Percentiles rank a stretch among this genome's conserved stretches.
These are phyloP conservation scores for Arge pagana DNA, from an alignment of 2,888 invertebrate species.

Conservation along the genomic window DNA sequence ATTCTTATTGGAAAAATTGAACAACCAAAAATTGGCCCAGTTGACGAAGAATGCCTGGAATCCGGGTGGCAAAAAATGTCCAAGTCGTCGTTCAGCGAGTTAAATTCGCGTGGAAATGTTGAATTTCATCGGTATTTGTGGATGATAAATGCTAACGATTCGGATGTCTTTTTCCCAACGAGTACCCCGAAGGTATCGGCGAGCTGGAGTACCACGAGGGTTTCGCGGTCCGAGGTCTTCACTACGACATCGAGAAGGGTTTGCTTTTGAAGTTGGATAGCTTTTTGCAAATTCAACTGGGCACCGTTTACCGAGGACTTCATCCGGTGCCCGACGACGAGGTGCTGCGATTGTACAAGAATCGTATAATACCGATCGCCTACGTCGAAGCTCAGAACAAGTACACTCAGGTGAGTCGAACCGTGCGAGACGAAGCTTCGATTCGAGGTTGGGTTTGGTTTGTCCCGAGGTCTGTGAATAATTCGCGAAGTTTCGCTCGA, in stretches of 20 bases:
- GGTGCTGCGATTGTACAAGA: slow-evolving; percentile 82
- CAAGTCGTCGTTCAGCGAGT: too few species aligned
- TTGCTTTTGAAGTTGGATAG: slow-evolving; percentile 92
- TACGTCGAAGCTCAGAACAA: slow-evolving; percentile 82
- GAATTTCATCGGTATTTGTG: too few species aligned
- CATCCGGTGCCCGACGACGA: slow-evolving; percentile 82
- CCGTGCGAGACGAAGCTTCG: background rate
- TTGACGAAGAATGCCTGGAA: too few species aligned
- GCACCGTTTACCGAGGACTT: slow-evolving; percentile 87
- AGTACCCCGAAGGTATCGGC: slow-evolving; percentile 88
- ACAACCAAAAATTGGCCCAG: too few species aligned
- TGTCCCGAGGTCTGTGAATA: too few species aligned
- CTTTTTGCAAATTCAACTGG: slow-evolving; percentile 95
- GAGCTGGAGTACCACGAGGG: slow-evolving; percentile 86
- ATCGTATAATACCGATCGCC: slow-evolving; percentile 83
- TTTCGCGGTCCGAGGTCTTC: slow-evolving; percentile 95
- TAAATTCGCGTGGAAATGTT: too few species aligned
- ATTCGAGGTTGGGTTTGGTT: background rate
- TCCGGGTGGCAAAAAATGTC: too few species aligned
- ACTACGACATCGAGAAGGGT: slow-evolving; percentile 96
- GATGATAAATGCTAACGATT: too few species aligned
- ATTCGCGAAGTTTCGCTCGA: too few species aligned
- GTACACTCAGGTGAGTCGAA: slow-evolving; percentile 68
- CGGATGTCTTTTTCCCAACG: slow-evolving; percentile 56
- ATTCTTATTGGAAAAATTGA: too few species aligned